Evolutionary conservation across 2,113 vertebrate species (phyloP).

Genomic region (Gorsachius goisagi): DNA sequence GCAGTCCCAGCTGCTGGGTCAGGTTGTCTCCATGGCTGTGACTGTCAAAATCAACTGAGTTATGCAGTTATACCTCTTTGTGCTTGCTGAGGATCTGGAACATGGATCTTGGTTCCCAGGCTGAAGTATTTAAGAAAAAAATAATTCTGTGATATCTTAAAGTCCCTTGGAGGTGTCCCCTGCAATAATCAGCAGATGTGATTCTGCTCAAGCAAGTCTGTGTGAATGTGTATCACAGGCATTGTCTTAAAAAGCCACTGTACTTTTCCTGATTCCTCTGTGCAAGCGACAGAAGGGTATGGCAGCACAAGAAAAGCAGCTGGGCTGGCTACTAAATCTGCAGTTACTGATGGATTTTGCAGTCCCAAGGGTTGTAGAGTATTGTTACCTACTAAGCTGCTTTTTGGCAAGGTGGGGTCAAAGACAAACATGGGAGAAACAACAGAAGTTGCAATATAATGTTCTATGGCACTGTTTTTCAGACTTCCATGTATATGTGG

Average conservation of each 20-base stretch:
- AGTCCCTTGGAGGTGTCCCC: not conserved
- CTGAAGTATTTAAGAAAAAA: not conserved
- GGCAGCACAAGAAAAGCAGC: not conserved
- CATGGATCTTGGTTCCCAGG: not conserved
- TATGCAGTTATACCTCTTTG: not conserved
- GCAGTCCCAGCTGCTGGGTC: not conserved
- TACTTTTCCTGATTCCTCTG: not conserved
- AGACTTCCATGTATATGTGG: not conserved
- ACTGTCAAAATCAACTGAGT: not conserved
- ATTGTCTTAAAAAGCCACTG: not conserved
- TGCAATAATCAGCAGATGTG: not conserved
- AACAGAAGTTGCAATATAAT: not conserved
- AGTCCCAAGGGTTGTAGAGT: not conserved
- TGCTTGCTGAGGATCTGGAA: not conserved
- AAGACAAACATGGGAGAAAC: not conserved
- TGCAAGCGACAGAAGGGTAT: not conserved
- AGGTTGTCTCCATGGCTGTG: not conserved
- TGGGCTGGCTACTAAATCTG: not conserved
- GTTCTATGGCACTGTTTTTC: not conserved
- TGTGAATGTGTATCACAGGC: not conserved
- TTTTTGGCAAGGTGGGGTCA: not conserved
- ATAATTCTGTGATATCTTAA: not conserved
- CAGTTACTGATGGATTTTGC: not conserved
- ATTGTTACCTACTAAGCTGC: not conserved
- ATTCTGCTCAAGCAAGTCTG: too few species aligned